These are phyloP conservation scores for Lepidotrigona ventralis DNA, from an alignment of 1,140 invertebrate genomes.

Conservation along the genomic window DNA sequence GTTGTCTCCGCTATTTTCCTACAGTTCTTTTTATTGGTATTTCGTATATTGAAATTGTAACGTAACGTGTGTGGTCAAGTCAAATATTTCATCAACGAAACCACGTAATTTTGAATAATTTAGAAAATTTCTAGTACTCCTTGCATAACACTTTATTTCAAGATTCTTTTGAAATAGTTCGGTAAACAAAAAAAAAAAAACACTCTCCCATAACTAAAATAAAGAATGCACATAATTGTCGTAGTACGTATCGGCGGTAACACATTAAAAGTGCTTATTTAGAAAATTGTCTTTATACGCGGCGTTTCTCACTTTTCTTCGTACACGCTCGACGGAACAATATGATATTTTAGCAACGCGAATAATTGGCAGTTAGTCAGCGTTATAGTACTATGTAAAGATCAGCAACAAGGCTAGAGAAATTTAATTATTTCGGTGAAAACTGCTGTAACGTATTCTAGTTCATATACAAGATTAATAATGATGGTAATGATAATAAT, in stretches of 20 bases:
- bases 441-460: not conserved
- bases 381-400: no score
- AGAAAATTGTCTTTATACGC: not conserved
- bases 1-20: no score
- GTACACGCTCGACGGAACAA: not conserved
- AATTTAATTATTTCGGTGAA: not conserved
- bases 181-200: not conserved
- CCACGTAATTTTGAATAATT: not conserved
- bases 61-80: no score
- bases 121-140: not conserved
- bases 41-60: no score
- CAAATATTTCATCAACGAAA: not conserved
- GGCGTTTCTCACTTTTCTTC: not conserved
- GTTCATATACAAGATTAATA: not conserved
- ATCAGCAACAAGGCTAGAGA: no score
- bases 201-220: not conserved
- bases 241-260: not conserved
- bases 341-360: not conserved
- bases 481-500: not conserved
- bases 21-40: no score
- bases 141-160: not conserved
- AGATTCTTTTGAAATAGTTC: not conserved
- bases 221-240: slow-evolving; percentile 18
- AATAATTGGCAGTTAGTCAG: not conserved
- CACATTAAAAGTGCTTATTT: slow-evolving; percentile 12